Conservation (phyloP, 2,888 invertebrate genomes). For the Anorthoa munda region DNA sequence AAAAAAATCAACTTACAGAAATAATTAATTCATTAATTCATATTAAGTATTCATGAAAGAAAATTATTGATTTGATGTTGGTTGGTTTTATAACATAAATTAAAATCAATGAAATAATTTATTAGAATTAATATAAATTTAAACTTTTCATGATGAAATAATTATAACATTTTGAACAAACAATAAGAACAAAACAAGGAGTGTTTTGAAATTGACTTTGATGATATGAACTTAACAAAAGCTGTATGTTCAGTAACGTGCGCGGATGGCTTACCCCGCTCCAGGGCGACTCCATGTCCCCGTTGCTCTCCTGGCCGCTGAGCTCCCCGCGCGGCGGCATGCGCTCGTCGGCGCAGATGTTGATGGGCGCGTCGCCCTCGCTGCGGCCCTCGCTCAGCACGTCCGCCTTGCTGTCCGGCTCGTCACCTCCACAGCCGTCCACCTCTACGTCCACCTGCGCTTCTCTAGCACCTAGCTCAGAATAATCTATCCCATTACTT, state of each 20-base stretch:
- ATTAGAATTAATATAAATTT: conserved; percentile 16
- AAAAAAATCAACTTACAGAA: conserved; percentile 40
- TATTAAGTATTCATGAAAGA: conserved; percentile 48
- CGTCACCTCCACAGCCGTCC: conserved; percentile 68
- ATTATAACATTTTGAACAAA: conserved; percentile 13
- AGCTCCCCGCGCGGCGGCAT: conserved; percentile 97
- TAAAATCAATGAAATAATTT: conserved; percentile 19
- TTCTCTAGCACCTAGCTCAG: conserved; percentile 74
- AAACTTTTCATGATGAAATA: conserved; percentile 4
- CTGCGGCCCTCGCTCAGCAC: conserved; percentile 83
- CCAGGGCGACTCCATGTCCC: conserved; percentile 95
- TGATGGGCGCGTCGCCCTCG: conserved; percentile 87
- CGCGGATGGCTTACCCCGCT: conserved; percentile 91
- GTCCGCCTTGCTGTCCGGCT: conserved; percentile 83
- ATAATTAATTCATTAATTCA: conserved; percentile 40
- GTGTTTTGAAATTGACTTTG: neutral
- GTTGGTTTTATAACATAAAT: conserved; percentile 32
- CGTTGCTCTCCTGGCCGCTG: conserved; percentile 96
- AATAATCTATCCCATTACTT: conserved; percentile 80
- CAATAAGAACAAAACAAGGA: conserved; percentile 3
- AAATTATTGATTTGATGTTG: conserved; percentile 41
- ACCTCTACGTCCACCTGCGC: conserved; percentile 69
- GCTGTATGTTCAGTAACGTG: neutral
- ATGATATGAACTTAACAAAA: neutral
- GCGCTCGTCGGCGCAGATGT: conserved; percentile 96